Percentiles rank a stretch among this genome's conserved stretches.
phyloP scores from a whole-genome alignment of 1,140 invertebrate genomes.

The Drosophila guanche region DNA sequence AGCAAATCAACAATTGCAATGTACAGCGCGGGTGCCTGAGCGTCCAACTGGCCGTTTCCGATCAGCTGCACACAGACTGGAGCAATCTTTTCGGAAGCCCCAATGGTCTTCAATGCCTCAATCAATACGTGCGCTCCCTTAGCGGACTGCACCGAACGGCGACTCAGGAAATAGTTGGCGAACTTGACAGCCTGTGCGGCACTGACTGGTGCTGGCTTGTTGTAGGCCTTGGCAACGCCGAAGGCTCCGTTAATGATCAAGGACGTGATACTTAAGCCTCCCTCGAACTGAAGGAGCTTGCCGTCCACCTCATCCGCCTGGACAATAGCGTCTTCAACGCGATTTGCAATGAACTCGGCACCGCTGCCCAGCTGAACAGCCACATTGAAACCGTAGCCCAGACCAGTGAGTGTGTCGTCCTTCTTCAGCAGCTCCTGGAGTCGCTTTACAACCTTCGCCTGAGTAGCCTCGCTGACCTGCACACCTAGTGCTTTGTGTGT shows the following conservation, averaged over 20 bases:
- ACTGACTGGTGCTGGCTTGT: slow-evolving; percentile 89
- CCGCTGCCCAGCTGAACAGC: slow-evolving; percentile 87
- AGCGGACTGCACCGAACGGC: slow-evolving; percentile 93
- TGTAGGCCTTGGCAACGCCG: slow-evolving; percentile 88
- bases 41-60: slow-evolving; percentile 89
- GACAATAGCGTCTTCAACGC: slow-evolving; percentile 95
- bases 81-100: slow-evolving; percentile 65
- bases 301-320: slow-evolving; percentile 98
- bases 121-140: slow-evolving; percentile 92
- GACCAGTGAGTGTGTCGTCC: slow-evolving; percentile 89
- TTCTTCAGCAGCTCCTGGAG: slow-evolving; percentile 89
- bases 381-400: slow-evolving; percentile 93
- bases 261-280: slow-evolving; percentile 88
- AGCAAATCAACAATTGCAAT: slow-evolving; percentile 93
- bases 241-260: slow-evolving; percentile 85
- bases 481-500: slow-evolving; percentile 67
- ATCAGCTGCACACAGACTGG: slow-evolving; percentile 92
- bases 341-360: slow-evolving; percentile 89
- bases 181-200: slow-evolving; percentile 94
- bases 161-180: slow-evolving; percentile 94
- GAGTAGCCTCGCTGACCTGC: slow-evolving; percentile 83
- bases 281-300: slow-evolving; percentile 95
- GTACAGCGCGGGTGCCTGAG: slow-evolving; percentile 88
- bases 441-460: slow-evolving; percentile 86
- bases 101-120: slow-evolving; percentile 88